Evolutionary conservation across 2,888 invertebrate species (phyloP), one percentile per base, ranked within the genome.

Genomic region (Eupithecia centaureata): DNA sequence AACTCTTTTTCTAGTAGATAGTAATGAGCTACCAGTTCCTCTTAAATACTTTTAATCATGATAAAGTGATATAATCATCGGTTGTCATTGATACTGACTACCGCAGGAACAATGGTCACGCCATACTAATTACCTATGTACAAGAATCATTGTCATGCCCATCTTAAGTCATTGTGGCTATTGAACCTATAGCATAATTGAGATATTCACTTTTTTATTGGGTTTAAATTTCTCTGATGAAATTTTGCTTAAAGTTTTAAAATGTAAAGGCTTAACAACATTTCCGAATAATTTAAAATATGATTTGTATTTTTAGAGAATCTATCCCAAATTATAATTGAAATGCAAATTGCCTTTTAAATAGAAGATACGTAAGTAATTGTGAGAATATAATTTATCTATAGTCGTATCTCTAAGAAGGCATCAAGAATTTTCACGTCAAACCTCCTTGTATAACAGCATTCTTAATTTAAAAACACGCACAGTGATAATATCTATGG

Each of bases 71-170:
- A 51, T 32, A 35, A 54, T 62, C 32, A 28, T 35, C 57, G 65
- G 35, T 63, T 66, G 69, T 66, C 63, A 69, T 63, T 51, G 65
- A 69, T 69, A 63, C 63, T 66, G 62, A 51, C 65, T 54, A 65
- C 63, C 35, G 32, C 15, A 32, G 30, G 54, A 67, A 67, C 67
- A 67, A 67, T 67, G 51, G 35, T 30, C 67, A 62, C 64, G 70
- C 47, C n/a, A 68, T 57, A 22, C 7, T 59, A 59, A 54, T 65
- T 27, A 33, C 33, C 10, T 38, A 33, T 5, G 33, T 63, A 64
- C 22, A 58, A 13, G 28, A 30, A 56, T 35, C 67, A 63, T 67
- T 71, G 67, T 65, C 61, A 60, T 18, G 42, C 33, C 60, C 56
- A 33, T 32, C 47, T 33, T 32, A 56, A 68, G 63, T 63, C 47